phyloP scores from a whole-genome alignment of 1,140 invertebrate species.

The Melitaea cinxia region DNA sequence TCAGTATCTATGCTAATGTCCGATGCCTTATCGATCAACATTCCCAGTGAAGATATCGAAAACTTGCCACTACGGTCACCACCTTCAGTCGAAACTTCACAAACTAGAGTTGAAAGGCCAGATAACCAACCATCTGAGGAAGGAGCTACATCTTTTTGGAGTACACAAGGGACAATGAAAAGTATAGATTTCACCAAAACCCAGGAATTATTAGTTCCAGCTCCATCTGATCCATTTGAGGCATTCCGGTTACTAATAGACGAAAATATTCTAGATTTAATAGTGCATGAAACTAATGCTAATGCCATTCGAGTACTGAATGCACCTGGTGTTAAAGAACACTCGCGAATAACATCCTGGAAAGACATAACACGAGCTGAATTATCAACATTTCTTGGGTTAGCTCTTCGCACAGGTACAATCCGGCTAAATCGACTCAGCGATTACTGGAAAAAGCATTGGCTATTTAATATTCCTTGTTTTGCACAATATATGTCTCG shows the following conservation, averaged over 20 bases:
- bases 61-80: too few species aligned
- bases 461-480: constrained; percentile 45
- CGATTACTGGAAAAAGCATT: constrained; percentile 59
- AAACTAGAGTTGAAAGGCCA: too few species aligned
- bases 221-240: not conserved
- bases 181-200: not conserved
- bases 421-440: constrained; percentile 46
- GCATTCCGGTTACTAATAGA: not conserved
- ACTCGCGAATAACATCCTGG: not conserved
- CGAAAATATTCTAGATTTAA: not conserved
- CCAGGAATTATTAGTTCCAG: not conserved
- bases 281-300: not conserved
- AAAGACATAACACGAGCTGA: not conserved
- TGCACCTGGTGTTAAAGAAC: too few species aligned
- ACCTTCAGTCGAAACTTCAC: too few species aligned
- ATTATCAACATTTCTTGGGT: not conserved
- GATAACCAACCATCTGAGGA: not conserved
- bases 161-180: not conserved
- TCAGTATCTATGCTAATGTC: too few species aligned
- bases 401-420: constrained; percentile 33
- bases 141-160: not conserved
- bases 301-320: too few species aligned
- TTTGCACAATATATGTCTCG: constrained; percentile 53
- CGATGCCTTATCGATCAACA: too few species aligned
- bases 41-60: too few species aligned